Conservation (phyloP, 2,113 vertebrate species). For the Toxotes jaculatrix region DNA sequence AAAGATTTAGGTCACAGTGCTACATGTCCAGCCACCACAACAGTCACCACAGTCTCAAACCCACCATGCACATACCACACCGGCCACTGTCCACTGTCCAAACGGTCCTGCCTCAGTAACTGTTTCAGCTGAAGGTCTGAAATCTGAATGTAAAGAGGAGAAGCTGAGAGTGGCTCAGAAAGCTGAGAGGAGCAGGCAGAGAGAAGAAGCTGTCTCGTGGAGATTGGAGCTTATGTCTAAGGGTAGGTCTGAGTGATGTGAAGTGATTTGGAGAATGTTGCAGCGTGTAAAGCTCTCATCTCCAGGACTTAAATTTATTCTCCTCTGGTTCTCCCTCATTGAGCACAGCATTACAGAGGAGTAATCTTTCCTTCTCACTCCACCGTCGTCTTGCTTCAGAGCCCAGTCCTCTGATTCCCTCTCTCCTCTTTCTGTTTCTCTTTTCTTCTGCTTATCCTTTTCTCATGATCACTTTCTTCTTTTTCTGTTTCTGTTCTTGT, state of each 20-base stretch:
- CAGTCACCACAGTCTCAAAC: too few species aligned
- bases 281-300: slow-evolving; percentile 55
- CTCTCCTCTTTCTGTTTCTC: background rate
- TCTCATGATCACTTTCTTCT: background rate
- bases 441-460: background rate
- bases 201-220: background rate
- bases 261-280: slow-evolving; percentile 65
- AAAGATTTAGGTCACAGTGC: too few species aligned
- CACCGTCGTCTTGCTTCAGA: slow-evolving; percentile 2
- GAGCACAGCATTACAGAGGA: slow-evolving; percentile 56
- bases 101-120: background rate
- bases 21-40: too few species aligned
- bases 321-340: slow-evolving; percentile 58
- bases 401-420: background rate
- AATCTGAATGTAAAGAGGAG: background rate
- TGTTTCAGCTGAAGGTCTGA: background rate
- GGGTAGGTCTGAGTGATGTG: slow-evolving; percentile 56
- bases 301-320: slow-evolving; percentile 59
- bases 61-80: background rate
- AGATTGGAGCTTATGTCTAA: slow-evolving; percentile 5
- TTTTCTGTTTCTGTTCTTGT: too few species aligned
- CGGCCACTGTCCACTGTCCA: too few species aligned
- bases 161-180: too few species aligned
- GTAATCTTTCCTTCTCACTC: slow-evolving; percentile 41
- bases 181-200: background rate